phyloP scores from a whole-genome alignment of 2,113 vertebrate species.

The Callorhinus ursinus region DNA sequence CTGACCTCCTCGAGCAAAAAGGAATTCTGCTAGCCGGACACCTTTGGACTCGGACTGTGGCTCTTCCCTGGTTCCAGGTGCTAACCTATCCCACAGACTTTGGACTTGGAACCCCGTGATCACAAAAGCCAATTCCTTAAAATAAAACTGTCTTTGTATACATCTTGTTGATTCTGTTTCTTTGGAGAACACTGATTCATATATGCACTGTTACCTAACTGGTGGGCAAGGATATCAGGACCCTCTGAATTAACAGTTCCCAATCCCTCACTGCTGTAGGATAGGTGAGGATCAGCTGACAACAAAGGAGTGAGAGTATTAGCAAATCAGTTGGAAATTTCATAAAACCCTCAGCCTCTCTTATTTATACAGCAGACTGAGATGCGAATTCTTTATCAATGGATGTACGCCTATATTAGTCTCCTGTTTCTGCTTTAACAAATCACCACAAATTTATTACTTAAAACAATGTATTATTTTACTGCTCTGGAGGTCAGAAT shows the following conservation, averaged over 20 bases:
- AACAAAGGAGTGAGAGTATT: neutral
- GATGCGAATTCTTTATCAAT: neutral
- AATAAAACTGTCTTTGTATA: neutral
- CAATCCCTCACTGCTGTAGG: neutral
- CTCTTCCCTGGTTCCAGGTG: neutral
- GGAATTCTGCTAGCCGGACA: neutral
- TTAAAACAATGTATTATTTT: neutral
- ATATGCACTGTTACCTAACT: neutral
- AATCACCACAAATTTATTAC: neutral
- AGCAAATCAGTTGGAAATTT: neutral
- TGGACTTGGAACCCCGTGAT: neutral
- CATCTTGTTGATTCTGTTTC: neutral
- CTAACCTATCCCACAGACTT: neutral
- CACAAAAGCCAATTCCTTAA: neutral
- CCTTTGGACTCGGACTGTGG: neutral
- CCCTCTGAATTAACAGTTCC: neutral
- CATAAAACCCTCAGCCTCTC: neutral
- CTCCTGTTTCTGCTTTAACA: neutral
- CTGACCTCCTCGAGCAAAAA: neutral
- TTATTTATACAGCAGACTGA: neutral
- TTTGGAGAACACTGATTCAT: neutral
- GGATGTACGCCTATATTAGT: neutral
- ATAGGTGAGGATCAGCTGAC: neutral
- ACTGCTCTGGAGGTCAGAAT: neutral
- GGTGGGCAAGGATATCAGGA: neutral